Conservation (phyloP, 2,113 vertebrate genomes). For the Cercopithecus mona region DNA sequence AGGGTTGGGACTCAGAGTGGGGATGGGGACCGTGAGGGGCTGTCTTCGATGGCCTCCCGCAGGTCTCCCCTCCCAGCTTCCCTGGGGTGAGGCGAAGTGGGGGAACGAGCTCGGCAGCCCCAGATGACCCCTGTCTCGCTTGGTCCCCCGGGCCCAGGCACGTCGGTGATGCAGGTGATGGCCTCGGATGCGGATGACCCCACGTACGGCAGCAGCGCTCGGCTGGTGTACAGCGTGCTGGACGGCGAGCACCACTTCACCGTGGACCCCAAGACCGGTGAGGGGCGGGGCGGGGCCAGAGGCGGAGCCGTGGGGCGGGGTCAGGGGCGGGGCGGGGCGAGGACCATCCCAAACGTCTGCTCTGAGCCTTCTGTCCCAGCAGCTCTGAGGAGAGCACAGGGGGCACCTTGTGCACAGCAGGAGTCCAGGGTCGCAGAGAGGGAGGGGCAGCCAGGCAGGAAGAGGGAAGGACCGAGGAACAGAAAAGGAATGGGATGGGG, state of each 20-base stretch:
- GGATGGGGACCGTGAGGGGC: background rate
- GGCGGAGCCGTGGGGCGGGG: accelerated
- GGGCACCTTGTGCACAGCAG: background rate
- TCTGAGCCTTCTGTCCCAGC: no score
- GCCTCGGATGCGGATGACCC: constrained; percentile 97
- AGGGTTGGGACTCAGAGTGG: background rate
- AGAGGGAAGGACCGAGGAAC: background rate
- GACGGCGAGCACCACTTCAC: constrained; percentile 96
- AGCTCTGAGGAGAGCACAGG: no score
- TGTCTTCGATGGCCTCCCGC: background rate
- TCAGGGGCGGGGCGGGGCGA: background rate
- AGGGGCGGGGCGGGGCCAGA: constrained; percentile 29
- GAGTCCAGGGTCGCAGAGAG: background rate
- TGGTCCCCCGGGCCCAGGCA: constrained; percentile 86
- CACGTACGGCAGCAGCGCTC: constrained; percentile 95
- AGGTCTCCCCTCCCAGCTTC: background rate
- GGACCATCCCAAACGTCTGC: background rate
- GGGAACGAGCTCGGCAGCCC: background rate
- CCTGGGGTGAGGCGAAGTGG: background rate
- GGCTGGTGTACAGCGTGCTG: constrained; percentile 96
- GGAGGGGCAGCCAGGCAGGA: background rate
- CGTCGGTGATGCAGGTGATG: constrained; percentile 97
- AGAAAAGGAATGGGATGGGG: background rate
- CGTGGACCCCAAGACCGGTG: constrained; percentile 96
- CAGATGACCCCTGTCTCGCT: constrained; percentile 56